phyloP scores from a whole-genome alignment of 2,888 invertebrate species.

The Ichneumoninae sp. region DNA sequence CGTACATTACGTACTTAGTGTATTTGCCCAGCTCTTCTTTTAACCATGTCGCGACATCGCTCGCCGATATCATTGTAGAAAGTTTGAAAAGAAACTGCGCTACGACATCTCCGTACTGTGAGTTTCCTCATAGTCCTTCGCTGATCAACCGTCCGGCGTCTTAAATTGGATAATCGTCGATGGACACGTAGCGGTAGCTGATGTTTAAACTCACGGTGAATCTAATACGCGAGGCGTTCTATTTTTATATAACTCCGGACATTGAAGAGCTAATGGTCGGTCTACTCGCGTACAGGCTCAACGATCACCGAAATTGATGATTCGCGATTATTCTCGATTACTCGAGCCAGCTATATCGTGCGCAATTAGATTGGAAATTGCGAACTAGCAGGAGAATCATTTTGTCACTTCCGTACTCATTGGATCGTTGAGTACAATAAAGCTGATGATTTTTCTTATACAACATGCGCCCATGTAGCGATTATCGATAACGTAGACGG shows the following conservation, averaged over 20 bases:
- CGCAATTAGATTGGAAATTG: background rate
- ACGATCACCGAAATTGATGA: background rate
- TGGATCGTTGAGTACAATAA: background rate
- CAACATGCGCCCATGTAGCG: background rate
- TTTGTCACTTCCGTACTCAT: background rate
- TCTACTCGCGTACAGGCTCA: background rate
- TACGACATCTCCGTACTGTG: background rate
- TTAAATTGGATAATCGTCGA: conserved; percentile 78
- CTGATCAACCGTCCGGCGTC: conserved; percentile 50
- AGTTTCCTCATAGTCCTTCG: conserved; percentile 38
- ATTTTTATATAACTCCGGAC: conserved; percentile 68
- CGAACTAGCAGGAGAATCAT: background rate
- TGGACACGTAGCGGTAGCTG: conserved; percentile 41
- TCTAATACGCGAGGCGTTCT: conserved; percentile 67
- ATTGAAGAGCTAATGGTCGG: conserved; percentile 23
- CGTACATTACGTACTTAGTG: no score
- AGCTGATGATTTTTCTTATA: background rate
- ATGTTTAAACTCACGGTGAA: conserved; percentile 69
- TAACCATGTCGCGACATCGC: background rate
- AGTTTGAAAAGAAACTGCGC: conserved; percentile 2
- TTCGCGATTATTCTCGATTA: background rate
- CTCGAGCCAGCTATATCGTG: background rate
- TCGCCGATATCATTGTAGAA: background rate
- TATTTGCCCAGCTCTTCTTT: background rate
- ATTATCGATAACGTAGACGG: background rate